These are phyloP conservation scores for Monochamus alternatus DNA, from an alignment of 2,888 invertebrate species.

Conservation along the genomic window DNA sequence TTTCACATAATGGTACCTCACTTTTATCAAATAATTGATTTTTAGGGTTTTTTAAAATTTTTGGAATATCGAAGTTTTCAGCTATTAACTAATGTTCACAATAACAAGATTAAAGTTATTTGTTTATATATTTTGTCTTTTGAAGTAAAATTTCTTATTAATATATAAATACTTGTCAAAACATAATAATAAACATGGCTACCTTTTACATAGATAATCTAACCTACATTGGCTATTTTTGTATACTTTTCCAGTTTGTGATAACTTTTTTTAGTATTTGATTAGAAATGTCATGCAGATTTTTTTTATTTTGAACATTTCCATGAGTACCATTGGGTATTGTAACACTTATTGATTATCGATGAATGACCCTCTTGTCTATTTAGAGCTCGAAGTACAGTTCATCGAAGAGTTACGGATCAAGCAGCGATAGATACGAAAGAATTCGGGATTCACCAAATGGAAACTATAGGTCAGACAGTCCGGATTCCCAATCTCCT, in stretches of 20 bases:
- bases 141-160: conserved; percentile 23
- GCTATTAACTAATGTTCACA: conserved; percentile 1
- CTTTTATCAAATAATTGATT: not conserved
- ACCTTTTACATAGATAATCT: conserved; percentile 58
- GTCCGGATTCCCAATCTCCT: conserved; percentile 83
- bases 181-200: conserved; percentile 65
- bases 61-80: not conserved
- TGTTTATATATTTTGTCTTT: not conserved
- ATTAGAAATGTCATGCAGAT: not conserved
- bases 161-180: conserved; percentile 53
- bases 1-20: conserved; percentile 1
- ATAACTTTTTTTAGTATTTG: conserved; percentile 21
- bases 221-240: conserved; percentile 53
- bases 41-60: not conserved
- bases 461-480: conserved; percentile 78
- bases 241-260: conserved; percentile 40
- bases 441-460: conserved; percentile 81
- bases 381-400: conserved; percentile 84
- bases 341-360: not conserved
- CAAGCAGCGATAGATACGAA: conserved; percentile 74
- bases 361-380: conserved; percentile 9
- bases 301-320: conserved; percentile 1
- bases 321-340: not conserved
- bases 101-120: conserved; percentile 12
- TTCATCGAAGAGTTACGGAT: conserved; percentile 78